Evolutionary conservation across 2,888 invertebrate genomes (phyloP), one percentile per base, ranked within the genome.

Genomic region (Pseudococcus longispinus): DNA sequence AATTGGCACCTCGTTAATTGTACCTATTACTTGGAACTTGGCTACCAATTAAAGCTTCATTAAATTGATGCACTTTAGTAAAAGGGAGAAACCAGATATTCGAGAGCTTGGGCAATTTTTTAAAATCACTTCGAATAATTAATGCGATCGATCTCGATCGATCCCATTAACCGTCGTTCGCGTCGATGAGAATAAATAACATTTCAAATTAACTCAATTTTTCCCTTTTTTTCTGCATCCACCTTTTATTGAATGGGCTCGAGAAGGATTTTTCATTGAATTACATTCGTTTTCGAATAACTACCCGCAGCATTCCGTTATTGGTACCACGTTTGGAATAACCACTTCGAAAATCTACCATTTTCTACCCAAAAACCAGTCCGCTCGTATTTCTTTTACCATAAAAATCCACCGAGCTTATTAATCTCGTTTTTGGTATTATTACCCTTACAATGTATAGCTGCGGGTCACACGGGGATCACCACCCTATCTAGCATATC

Each of bases 21-120:
- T 18, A 74, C 74, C 32, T 74, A n/a, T 26, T 23, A 74, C 4
- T n/a, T 51, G n/a, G n/a, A 51, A 51, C 51, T 51, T 51, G 32
- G n/a, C 37, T 37, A 74, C 26, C 32, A 74, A 74, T 74, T 74
- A 74, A 74, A 74, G 74, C 37, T 74, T 29, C 74, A 74, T 74
- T 74, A 74, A 29, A 51, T 51, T 51, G 18, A 51, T 51, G 51
- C 51, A 51, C 51, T 51, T 51, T 51, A 51, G 4, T 51, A 51
- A 51, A 51, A 51, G 51, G 18, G 51, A 51, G 51, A 51, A 51
- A 51, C 51, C 51, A 51, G 51, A 6, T 51, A 4, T n/a, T n/a
- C 51, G 51, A 46, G 18, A 51, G 51, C 51, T 51, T 51, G 51
- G 51, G 51, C 51, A 51, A 51, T 51, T 51, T 51, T 51, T 51